Evolutionary conservation across 2,797 vertebrate species (phyloP).

Genomic region (Brotula barbata): DNA sequence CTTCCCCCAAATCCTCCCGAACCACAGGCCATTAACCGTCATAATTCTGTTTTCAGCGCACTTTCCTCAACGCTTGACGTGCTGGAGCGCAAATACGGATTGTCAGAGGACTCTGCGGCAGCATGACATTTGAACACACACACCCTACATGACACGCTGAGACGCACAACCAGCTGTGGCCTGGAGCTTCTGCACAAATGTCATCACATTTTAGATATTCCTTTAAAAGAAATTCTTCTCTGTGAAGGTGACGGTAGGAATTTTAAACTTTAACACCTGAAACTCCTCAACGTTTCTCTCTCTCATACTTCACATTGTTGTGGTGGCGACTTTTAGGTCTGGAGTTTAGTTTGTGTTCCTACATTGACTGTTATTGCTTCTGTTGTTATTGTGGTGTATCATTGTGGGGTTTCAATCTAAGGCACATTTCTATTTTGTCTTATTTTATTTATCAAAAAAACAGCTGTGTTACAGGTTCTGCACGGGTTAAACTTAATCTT

Average conservation of each 20-base stretch:
- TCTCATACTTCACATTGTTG: too few species aligned
- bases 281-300: too few species aligned
- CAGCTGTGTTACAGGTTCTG: background rate
- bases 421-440: background rate
- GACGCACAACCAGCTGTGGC: slow-evolving; percentile 52
- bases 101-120: slow-evolving; percentile 68
- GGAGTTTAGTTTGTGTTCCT: background rate
- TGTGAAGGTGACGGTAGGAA: too few species aligned
- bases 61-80: slow-evolving; percentile 82
- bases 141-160: slow-evolving; percentile 42
- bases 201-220: background rate
- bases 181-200: slow-evolving; percentile 8
- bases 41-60: slow-evolving; percentile 79
- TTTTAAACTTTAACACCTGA: too few species aligned
- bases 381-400: background rate
- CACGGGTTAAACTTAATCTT: background rate
- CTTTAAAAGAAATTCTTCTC: slow-evolving; percentile 3
- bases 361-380: background rate
- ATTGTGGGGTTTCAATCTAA: background rate
- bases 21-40: slow-evolving; percentile 22
- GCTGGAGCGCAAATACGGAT: slow-evolving; percentile 84
- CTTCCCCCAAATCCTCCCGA: background rate
- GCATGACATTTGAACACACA: slow-evolving; percentile 48
- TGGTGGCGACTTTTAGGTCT: background rate
- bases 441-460: background rate